Percentiles rank a stretch among this genome's conserved stretches.
Conservation (phyloP, 2,113 vertebrate genomes). For the Labeo rohita region DNA sequence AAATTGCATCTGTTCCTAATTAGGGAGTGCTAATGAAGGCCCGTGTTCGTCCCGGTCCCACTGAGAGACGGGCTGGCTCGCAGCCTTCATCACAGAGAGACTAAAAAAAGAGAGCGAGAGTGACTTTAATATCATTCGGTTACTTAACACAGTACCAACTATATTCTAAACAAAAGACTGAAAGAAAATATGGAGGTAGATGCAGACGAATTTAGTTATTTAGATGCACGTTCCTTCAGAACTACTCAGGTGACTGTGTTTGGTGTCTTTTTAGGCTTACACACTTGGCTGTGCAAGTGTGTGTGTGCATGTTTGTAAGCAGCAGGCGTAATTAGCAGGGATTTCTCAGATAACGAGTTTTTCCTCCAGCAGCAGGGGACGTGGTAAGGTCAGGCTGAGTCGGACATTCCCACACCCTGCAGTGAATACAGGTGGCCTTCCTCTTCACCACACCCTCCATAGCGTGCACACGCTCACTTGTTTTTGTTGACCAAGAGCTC, state of each 20-base stretch:
- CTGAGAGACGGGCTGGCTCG: conserved; percentile 60
- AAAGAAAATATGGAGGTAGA: neutral
- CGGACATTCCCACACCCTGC: conserved; percentile 63
- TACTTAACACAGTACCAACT: conserved; percentile 28
- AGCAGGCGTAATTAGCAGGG: conserved; percentile 64
- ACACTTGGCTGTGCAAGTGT: conserved; percentile 4
- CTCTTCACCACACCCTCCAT: conserved; percentile 49
- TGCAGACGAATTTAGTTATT: neutral
- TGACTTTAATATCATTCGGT: conserved; percentile 47
- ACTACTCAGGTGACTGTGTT: neutral
- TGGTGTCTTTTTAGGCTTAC: neutral
- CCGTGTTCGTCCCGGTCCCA: conserved; percentile 64
- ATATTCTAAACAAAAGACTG: conserved; percentile 13
- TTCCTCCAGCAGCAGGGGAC: conserved; percentile 56
- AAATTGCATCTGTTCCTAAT: conserved; percentile 71
- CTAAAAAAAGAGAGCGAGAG: conserved; percentile 25
- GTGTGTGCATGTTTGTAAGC: conserved; percentile 43
- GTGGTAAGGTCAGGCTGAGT: conserved; percentile 56
- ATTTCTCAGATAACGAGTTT: conserved; percentile 64
- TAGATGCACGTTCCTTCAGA: neutral
- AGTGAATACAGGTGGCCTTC: conserved; percentile 58
- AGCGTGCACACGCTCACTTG: neutral
- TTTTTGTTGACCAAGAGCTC: neutral
- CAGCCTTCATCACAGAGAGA: conserved; percentile 56
- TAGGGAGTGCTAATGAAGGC: conserved; percentile 70